Base-by-base conservation (phyloP, 2,113 vertebrate species). In the Grantiella picta region DNA sequence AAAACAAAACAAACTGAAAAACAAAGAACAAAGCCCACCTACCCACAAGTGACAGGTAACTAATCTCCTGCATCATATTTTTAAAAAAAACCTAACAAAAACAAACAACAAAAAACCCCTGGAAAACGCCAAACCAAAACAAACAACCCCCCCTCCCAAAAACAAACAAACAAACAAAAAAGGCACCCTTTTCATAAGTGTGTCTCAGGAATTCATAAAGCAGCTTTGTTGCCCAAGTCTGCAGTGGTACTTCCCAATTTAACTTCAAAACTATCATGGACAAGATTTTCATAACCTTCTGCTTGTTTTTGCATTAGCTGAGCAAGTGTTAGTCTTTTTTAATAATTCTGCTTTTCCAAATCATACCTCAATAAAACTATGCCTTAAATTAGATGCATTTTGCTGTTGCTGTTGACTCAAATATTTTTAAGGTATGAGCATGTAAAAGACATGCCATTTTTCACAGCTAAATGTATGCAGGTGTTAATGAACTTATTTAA, bases 401-500 rank as follows among this genome's bases (percentile, higher is more conserved):
- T 91, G 84, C 63, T 49, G 69, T 56, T 94, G 73, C 36, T 63
- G 64, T 82, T 90, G 73, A 65, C 64, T 87, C 69, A 90, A 92
- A 93, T 87, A 92, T 94, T 94, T 95, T 92, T 75, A 89, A 92
- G 81, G 75, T 49, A 95, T 8, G 24, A 94, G 75, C 57, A 83
- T 38, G 79, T 64, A 92, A 95, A 92, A 94, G 86, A 89, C 76
- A 86, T 90, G 86, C 66, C 73, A 95, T 95, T 94, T 95, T 95
- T 93, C 88, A 91, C 35, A 83, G 49, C 53, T 92, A 95, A 94
- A 94, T 80, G 63, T 87, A 96, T 79, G 92, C 77, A 91, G 66
- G 61, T 97, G 92, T 92, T 97, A 97, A 97, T 89, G 94, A 96
- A 96, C 88, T 95, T 96, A 94, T 92, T 97, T 87, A 10, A 82